phyloP scores from a whole-genome alignment of 1,140 invertebrate species.

The Bombus pascuorum region DNA sequence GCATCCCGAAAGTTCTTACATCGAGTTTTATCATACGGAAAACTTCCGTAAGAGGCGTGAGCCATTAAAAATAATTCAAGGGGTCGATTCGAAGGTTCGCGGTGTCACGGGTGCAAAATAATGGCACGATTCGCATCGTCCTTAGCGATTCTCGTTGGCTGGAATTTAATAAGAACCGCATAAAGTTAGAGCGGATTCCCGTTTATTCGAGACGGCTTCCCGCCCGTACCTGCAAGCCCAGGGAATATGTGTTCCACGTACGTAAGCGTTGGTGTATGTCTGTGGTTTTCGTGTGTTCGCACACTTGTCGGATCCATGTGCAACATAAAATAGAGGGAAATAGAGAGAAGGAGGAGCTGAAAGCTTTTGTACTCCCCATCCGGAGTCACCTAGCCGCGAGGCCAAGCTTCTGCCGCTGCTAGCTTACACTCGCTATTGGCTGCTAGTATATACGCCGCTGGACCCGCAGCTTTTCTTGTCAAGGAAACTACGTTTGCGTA shows the following conservation, averaged over 20 bases:
- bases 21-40: neutral
- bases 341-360: conserved; percentile 2
- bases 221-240: conserved; percentile 8
- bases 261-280: neutral
- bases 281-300: neutral
- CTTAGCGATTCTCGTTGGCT: conserved; percentile 70
- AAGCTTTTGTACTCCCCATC: conserved; percentile 68
- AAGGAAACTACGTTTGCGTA: conserved; percentile 34
- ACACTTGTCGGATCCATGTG: conserved; percentile 7
- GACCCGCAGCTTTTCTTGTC: conserved; percentile 62
- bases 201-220: conserved; percentile 63
- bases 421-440: conserved; percentile 59
- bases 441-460: conserved; percentile 50
- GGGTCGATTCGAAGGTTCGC: conserved; percentile 40
- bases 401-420: conserved; percentile 9
- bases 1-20: too few relatives aligned
- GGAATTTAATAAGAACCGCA: conserved; percentile 75
- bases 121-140: conserved; percentile 56
- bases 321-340: conserved; percentile 31
- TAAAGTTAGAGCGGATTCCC: conserved; percentile 68
- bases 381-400: conserved; percentile 41
- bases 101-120: conserved; percentile 46
- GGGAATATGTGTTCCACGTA: conserved; percentile 29
- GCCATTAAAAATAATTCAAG: neutral
- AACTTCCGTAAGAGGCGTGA: neutral